Evolutionary conservation across 1,140 invertebrate species (phyloP), one percentile per base, ranked within the genome.

Genomic region (silkworm (Bombyx mori)): DNA sequence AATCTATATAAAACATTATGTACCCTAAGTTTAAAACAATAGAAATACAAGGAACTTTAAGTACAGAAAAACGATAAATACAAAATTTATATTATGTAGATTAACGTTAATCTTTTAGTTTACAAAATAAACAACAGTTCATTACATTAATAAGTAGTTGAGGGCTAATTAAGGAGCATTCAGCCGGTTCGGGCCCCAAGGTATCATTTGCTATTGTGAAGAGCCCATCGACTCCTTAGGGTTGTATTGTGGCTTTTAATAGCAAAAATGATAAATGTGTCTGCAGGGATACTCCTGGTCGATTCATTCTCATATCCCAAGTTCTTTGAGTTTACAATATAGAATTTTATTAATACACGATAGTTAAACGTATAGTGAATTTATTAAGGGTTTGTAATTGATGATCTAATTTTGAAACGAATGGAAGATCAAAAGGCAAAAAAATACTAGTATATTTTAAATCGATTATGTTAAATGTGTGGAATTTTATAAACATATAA

Each of bases 151-250:
- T 67, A 74, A 63, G 61, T 61, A 70, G 65, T 67, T 60, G 71
- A 54, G 69, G 69, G 79, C 84, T 86, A 86, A 86, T 86, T 84
- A 86, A 82, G 71, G 71, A 48, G 71, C 71, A 83, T 86, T 82
- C 70, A 79, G 67, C 61, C 65, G 57, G 68, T 68, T 70, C 62
- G 63, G 63, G 75, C 77, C 79, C 79, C 59, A 62, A 78, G 77
- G 77, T 81, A 84, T 83, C 79, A 83, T 86, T 84, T 78, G 73
- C 79, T 85, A 79, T 86, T 86, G 80, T 83, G 71, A 78, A 74
- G 75, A 72, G 66, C 75, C 75, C 73, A 71, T 77, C 71, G 71
- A 66, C 66, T 85, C 79, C 80, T 83, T 77, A 73, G 76, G 79
- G 81, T 77, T 65, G 66, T 73, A 82, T 80, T 84, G 76, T 86